Base-by-base conservation (phyloP, 2,888 invertebrate species). In the Cylloceria caligata region DNA sequence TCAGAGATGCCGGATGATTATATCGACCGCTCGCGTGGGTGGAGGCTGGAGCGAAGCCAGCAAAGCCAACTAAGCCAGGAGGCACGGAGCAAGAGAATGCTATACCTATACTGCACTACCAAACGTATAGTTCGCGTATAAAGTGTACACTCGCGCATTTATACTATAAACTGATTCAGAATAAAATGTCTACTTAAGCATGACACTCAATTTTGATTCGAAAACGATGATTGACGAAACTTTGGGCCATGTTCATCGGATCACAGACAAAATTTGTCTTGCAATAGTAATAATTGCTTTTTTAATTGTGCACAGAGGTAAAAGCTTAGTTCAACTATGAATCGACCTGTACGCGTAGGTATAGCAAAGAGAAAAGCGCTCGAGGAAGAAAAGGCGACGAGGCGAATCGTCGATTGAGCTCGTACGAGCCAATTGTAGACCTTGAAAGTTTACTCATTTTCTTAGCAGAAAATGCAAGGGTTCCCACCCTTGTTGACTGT, bases 1-100 rank as follows among this genome's bases (percentile, higher is more conserved):
- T 78, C 78, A 79, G 72, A 87, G 87, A 88, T 86, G 86, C 85
- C 86, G 88, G 88, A 89, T 90, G 91, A 90, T 90, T 91, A 89
- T 91, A 91, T 91, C 91, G 91, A 90, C 88, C 90, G 81, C 68
- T 81, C 55, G 89, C 90, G 90, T 89, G 87, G 89, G 89, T 87
- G 89, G 89, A 88, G 91, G 87, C 88, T 91, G 91, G 91, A 90
- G 86, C 86, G 79, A 78, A 86, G 90, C 90, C 91, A 90, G 89
- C 74, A 85, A 82, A 85, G 83, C 83, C 83, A 72, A 69, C 78
- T 76, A 73, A 73, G 75, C 78, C 71, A 55, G 39, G 60, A 39
- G 65, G 42, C 75, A 64, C 64, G 30, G 49, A 68, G 39, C 39
- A 39, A 68, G 52, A 82, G 57, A 62, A 64, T 7, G 21, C 55